Evolutionary conservation across 1,140 invertebrate species (phyloP).

Genomic region (Cydia splendana): DNA sequence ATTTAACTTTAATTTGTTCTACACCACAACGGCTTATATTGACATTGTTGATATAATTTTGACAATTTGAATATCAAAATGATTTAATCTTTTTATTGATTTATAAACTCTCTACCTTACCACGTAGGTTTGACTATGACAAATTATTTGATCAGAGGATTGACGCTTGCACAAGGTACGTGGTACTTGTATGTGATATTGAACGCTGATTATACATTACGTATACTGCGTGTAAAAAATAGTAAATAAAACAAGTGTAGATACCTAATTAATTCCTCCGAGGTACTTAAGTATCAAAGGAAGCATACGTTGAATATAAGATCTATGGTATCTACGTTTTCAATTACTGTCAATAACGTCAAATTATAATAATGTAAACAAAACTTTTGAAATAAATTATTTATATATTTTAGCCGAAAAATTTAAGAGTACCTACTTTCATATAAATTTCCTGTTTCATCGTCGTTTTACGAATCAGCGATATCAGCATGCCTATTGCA

Average conservation of each 20-base stretch:
- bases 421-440: not conserved
- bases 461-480: not conserved
- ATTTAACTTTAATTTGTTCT: not conserved
- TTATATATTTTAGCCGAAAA: not conserved
- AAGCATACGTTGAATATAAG: not conserved
- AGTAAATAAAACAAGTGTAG: too few species aligned
- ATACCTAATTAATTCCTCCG: too few species aligned
- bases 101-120: too few species aligned
- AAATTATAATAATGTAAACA: slow-evolving; percentile 8
- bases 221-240: too few species aligned
- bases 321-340: not conserved
- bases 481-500: not conserved
- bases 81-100: not conserved
- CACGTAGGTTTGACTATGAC: too few species aligned
- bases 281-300: too few species aligned
- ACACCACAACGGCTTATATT: not conserved
- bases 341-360: not conserved
- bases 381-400: not conserved
- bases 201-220: too few species aligned
- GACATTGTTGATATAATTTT: not conserved
- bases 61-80: not conserved
- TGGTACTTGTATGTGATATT: too few species aligned
- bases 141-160: too few species aligned
- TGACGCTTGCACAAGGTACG: too few species aligned
- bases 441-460: not conserved